These are phyloP conservation scores for Triplophysa tibetana DNA, from an alignment of 2,113 vertebrate species.

Conservation along the genomic window DNA sequence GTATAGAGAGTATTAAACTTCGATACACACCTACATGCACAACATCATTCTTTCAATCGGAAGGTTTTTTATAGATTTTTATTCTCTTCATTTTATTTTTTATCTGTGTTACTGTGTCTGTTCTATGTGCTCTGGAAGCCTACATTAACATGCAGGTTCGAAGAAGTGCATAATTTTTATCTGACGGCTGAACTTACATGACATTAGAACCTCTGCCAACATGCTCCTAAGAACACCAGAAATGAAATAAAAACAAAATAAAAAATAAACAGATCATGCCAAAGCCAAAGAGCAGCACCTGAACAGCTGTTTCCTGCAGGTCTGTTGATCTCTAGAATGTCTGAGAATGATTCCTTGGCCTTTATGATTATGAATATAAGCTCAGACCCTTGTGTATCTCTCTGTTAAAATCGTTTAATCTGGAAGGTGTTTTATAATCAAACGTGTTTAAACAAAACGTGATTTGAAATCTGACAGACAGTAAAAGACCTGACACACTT, in stretches of 20 bases:
- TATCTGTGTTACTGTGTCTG: background rate
- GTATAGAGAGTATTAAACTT: background rate
- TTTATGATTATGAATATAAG: no score
- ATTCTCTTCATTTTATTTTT: constrained; percentile 71
- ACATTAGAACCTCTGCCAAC: constrained; percentile 85
- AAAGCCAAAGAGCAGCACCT: background rate
- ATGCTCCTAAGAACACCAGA: constrained; percentile 75
- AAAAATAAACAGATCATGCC: constrained; percentile 37
- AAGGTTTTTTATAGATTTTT: constrained; percentile 57
- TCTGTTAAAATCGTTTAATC: constrained; percentile 65
- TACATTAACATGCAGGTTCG: constrained; percentile 87
- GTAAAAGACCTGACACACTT: constrained; percentile 62
- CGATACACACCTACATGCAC: background rate
- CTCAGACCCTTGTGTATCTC: background rate
- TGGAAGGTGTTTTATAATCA: constrained; percentile 77
- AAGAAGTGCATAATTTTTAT: constrained; percentile 75
- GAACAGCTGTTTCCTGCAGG: background rate
- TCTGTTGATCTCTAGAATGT: background rate
- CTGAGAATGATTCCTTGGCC: no score
- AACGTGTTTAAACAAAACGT: constrained; percentile 77
- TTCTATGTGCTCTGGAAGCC: no score
- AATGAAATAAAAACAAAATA: constrained; percentile 58
- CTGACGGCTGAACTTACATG: constrained; percentile 91
- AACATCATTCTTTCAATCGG: constrained; percentile 13
- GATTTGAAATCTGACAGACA: constrained; percentile 70